These are phyloP conservation scores for Orthonychiurus folsomi DNA, from an alignment of 2,888 invertebrate species.

Conservation along the genomic window DNA sequence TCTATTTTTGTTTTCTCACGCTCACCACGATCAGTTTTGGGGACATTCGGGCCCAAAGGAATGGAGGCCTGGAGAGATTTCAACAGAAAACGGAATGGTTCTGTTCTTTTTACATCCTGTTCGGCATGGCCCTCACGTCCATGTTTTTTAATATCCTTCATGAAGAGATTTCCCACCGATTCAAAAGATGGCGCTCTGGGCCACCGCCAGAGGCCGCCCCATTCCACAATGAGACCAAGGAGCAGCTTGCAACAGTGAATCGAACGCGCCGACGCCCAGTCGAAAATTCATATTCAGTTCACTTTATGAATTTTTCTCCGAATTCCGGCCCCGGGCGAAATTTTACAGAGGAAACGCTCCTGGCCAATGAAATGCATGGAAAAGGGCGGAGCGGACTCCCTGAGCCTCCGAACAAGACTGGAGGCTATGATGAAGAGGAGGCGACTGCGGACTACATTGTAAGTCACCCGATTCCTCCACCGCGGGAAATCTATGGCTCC, in stretches of 20 bases:
- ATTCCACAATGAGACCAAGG: slow-evolving; percentile 22
- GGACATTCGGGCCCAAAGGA: slow-evolving; percentile 46
- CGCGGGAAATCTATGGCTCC: slow-evolving; percentile 38
- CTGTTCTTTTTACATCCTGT: slow-evolving; percentile 76
- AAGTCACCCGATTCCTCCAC: slow-evolving; percentile 38
- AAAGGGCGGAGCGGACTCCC: slow-evolving; percentile 18
- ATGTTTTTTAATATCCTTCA: slow-evolving; percentile 86
- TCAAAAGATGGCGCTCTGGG: slow-evolving; percentile 49
- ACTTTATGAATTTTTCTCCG: slow-evolving; percentile 40
- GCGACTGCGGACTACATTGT: slow-evolving; percentile 36
- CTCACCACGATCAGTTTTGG: slow-evolving; percentile 67
- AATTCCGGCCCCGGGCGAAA: slow-evolving; percentile 32
- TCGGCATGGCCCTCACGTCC: slow-evolving; percentile 76
- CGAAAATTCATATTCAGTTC: slow-evolving; percentile 40
- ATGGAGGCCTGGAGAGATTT: slow-evolving; percentile 37
- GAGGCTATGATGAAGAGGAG: slow-evolving; percentile 35
- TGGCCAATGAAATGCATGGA: slow-evolving; percentile 38
- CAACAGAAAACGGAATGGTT: slow-evolving; percentile 67
- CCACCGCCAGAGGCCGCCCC: slow-evolving; percentile 6
- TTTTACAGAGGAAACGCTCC: slow-evolving; percentile 38
- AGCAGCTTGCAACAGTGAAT: slow-evolving; percentile 19
- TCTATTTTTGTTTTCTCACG: slow-evolving; percentile 47
- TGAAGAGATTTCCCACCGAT: slow-evolving; percentile 75
- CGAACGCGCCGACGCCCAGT: slow-evolving; percentile 35
- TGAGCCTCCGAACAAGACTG: slow-evolving; percentile 23